Conservation (phyloP, 2,113 vertebrate genomes). For the Chaenocephalus aceratus region DNA sequence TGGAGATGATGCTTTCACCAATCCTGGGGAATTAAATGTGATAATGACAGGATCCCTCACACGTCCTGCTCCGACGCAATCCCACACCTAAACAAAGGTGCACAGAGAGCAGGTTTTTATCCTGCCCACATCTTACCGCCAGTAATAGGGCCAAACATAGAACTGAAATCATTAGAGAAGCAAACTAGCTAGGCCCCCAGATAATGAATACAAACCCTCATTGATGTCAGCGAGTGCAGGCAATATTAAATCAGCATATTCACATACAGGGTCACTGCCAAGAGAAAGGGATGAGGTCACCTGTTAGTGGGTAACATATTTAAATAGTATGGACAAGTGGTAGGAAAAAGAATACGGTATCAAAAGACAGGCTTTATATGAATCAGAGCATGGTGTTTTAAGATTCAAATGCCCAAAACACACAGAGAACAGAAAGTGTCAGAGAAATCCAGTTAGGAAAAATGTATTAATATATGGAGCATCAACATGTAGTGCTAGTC, state of each 20-base stretch:
- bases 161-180: constrained; percentile 46
- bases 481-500: not conserved
- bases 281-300: constrained; percentile 5
- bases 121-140: constrained; percentile 37
- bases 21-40: constrained; percentile 39
- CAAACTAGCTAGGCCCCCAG: not conserved
- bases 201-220: constrained; percentile 53
- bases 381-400: not conserved
- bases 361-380: not conserved
- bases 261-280: constrained; percentile 1
- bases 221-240: constrained; percentile 48
- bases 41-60: constrained; percentile 54
- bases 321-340: not conserved
- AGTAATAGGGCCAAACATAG: constrained; percentile 12
- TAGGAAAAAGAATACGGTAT: constrained; percentile 18
- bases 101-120: constrained; percentile 38
- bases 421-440: not conserved
- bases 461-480: not conserved
- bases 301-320: constrained; percentile 10
- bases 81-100: constrained; percentile 34
- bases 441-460: not conserved
- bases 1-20: constrained; percentile 41
- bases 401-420: not conserved
- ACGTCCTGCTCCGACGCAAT: constrained; percentile 29
- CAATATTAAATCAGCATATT: constrained; percentile 29